Evolutionary conservation across 2,888 invertebrate species (phyloP).

Genomic region (Andricus curvator): DNA sequence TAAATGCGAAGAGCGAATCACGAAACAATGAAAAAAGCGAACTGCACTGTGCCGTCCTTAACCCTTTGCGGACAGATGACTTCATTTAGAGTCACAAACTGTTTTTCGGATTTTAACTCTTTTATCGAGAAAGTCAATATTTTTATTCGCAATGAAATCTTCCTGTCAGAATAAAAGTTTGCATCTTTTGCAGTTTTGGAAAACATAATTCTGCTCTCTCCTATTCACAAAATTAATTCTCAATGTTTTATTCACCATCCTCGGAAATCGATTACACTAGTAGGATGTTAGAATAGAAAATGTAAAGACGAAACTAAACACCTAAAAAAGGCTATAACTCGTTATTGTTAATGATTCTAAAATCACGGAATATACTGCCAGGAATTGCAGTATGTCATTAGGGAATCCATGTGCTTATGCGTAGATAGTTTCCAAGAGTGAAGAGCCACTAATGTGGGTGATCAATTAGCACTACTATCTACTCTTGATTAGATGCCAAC

Average conservation of each 20-base stretch:
- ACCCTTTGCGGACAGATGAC: slow-evolving; percentile 14
- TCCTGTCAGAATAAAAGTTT: background rate
- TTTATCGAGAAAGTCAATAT: background rate
- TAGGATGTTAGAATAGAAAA: too few species aligned
- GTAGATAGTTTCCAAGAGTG: background rate
- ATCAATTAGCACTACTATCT: slow-evolving; percentile 4
- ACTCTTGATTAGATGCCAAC: slow-evolving; percentile 5
- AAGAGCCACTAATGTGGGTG: background rate
- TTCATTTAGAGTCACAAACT: slow-evolving; percentile 15
- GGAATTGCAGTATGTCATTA: slow-evolving; percentile 6
- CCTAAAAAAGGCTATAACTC: background rate
- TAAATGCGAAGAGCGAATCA: slow-evolving; percentile 38
- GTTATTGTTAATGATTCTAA: background rate
- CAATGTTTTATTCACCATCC: too few species aligned
- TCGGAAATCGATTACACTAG: too few species aligned
- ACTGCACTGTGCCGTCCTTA: slow-evolving; percentile 18
- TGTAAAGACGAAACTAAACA: background rate
- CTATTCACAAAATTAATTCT: background rate
- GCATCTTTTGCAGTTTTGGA: background rate
- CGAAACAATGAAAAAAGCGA: slow-evolving; percentile 36
- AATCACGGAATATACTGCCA: background rate
- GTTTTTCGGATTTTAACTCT: background rate
- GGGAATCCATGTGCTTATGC: background rate
- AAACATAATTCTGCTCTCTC: background rate
- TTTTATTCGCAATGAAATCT: slow-evolving; percentile 2